Percentiles rank a stretch among this genome's conserved stretches.
Conservation (phyloP, 2,888 invertebrate species). For the Platycnemis pennipes region DNA sequence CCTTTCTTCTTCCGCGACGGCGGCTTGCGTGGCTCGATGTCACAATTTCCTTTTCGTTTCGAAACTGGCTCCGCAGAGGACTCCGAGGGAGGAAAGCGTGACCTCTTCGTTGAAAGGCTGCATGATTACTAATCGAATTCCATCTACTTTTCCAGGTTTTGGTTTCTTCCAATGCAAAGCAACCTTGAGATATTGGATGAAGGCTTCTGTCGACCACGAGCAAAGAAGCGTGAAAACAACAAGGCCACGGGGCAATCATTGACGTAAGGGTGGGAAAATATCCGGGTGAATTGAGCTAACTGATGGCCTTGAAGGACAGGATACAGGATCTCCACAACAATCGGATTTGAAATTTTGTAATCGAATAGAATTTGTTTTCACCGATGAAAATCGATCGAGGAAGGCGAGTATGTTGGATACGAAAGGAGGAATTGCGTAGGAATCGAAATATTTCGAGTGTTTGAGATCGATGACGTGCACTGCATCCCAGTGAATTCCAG, state of each 20-base stretch:
- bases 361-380: not conserved
- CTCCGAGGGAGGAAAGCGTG: not conserved
- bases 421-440: not conserved
- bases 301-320: not conserved
- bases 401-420: not conserved
- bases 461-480: not conserved
- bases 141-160: not conserved
- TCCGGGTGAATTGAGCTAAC: not conserved
- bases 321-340: not conserved
- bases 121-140: not conserved
- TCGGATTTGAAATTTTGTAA: not conserved
- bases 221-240: not conserved
- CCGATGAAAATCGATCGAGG: not conserved
- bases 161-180: not conserved
- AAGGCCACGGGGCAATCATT: not conserved
- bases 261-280: not conserved
- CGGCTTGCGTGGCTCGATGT: too few species aligned
- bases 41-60: not conserved
- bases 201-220: not conserved
- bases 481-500: not conserved
- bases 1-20: too few species aligned
- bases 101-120: not conserved
- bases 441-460: not conserved
- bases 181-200: not conserved
- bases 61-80: not conserved